Evolutionary conservation across 2,888 invertebrate genomes (phyloP).

Genomic region (Erebia aethiops): DNA sequence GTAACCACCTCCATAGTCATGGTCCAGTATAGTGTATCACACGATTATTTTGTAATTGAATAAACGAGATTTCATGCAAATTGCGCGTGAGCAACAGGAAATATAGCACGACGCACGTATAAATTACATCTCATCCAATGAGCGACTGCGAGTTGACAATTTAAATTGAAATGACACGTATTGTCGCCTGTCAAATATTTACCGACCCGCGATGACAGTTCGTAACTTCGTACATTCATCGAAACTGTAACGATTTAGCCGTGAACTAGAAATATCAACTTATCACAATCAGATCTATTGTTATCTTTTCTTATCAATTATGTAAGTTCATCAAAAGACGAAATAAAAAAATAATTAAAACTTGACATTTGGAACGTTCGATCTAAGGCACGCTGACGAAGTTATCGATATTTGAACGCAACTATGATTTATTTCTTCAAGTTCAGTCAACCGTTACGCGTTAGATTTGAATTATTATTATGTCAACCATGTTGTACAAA

Average conservation of each 20-base stretch:
- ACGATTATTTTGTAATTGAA: conserved; percentile 75
- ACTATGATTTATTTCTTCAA: background rate
- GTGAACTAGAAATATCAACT: conserved; percentile 66
- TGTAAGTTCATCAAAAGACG: background rate
- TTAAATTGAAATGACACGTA: conserved; percentile 34
- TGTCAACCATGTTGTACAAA: background rate
- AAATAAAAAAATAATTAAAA: background rate
- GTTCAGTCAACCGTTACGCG: background rate
- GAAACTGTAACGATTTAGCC: conserved; percentile 48
- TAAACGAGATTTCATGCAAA: conserved; percentile 75
- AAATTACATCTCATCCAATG: conserved; percentile 63
- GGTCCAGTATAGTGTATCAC: conserved; percentile 54
- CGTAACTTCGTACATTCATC: conserved; percentile 46
- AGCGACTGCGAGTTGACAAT: conserved; percentile 58
- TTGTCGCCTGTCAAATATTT: conserved; percentile 35
- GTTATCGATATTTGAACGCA: conserved; percentile 1
- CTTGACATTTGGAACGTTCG: background rate
- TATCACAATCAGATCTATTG: conserved; percentile 35
- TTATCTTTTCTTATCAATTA: conserved; percentile 25
- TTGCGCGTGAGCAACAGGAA: conserved; percentile 62
- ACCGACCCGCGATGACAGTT: conserved; percentile 51
- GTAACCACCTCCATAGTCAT: conserved; percentile 61
- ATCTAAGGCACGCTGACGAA: background rate
- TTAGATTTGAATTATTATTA: conserved; percentile 10
- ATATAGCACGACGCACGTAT: conserved; percentile 59